Conservation (phyloP, 2,113 vertebrate genomes). For the Bostrychus sinensis region DNA sequence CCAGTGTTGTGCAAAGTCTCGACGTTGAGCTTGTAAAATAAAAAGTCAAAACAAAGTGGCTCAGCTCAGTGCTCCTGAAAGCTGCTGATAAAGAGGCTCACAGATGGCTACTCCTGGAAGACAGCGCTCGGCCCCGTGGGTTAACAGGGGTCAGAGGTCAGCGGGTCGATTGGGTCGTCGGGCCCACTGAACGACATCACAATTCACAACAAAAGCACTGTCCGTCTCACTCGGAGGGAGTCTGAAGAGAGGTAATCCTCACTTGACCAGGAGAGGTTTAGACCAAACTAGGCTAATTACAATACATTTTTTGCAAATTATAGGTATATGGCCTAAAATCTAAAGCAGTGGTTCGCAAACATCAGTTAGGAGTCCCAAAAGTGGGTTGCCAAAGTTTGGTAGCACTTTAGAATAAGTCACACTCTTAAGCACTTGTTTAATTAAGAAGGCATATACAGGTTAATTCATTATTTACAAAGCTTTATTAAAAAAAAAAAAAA, state of each 20-base stretch:
- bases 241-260: conserved; percentile 50
- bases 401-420: too few species aligned
- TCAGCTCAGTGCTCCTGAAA: conserved; percentile 51
- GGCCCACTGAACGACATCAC: conserved; percentile 68
- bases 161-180: conserved; percentile 63
- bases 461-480: too few species aligned
- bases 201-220: conserved; percentile 56
- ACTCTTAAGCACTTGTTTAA: too few species aligned
- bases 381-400: too few species aligned
- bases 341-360: too few species aligned
- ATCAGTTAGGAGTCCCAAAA: too few species aligned
- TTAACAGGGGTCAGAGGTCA: conserved; percentile 73
- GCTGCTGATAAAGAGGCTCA: conserved; percentile 63
- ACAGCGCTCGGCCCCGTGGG: conserved; percentile 53
- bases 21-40: too few species aligned
- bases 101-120: conserved; percentile 78
- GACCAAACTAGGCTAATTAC: neutral
- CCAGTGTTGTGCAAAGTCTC: neutral
- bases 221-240: conserved; percentile 42
- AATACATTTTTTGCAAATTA: too few species aligned
- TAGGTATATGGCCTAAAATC: too few species aligned
- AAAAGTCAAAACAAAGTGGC: conserved; percentile 12
- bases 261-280: conserved; percentile 46
- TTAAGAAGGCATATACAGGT: too few species aligned
- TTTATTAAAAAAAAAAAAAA: too few species aligned